These are phyloP conservation scores for Drosophila takahashii DNA, from an alignment of 1,140 invertebrate species.

Conservation along the genomic window DNA sequence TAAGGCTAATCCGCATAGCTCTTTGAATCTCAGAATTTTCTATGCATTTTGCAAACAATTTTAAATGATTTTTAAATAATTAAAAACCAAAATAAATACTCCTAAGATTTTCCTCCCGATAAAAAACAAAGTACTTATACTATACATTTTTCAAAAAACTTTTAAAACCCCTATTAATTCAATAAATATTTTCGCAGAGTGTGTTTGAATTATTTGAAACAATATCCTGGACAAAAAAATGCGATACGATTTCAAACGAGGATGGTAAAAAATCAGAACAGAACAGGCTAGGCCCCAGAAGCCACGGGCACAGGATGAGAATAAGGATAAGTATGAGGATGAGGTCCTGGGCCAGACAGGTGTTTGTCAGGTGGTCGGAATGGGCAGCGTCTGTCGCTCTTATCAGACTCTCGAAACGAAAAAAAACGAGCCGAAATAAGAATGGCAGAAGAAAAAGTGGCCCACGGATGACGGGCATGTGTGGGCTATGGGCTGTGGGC, in stretches of 20 bases:
- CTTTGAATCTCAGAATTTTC: no score
- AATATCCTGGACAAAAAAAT: constrained; percentile 81
- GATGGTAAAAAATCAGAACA: constrained; percentile 74
- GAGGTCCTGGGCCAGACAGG: constrained; percentile 68
- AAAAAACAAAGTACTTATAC: no score
- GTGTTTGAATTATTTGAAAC: constrained; percentile 84
- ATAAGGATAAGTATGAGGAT: neutral
- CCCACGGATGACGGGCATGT: constrained; percentile 21
- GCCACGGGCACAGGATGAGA: constrained; percentile 15
- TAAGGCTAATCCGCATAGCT: no score
- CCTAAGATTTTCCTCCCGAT: no score
- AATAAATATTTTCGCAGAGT: constrained; percentile 10
- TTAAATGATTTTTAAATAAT: no score
- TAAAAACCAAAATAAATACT: no score
- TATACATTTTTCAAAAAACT: no score
- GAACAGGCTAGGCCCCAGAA: constrained; percentile 24
- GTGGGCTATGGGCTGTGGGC: no score
- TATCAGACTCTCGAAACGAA: constrained; percentile 41
- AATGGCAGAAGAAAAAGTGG: constrained; percentile 57
- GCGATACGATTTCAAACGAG: constrained; percentile 81
- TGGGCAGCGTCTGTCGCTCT: constrained; percentile 53
- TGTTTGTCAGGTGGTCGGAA: constrained; percentile 62
- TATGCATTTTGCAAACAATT: no score
- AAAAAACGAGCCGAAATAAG: constrained; percentile 28
- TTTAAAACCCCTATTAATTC: neutral